A percentile compares a stretch with the other conserved stretches of the same genome.
Evolutionary conservation across 2,888 invertebrate species (phyloP).

Genomic region (Hyles lineata): DNA sequence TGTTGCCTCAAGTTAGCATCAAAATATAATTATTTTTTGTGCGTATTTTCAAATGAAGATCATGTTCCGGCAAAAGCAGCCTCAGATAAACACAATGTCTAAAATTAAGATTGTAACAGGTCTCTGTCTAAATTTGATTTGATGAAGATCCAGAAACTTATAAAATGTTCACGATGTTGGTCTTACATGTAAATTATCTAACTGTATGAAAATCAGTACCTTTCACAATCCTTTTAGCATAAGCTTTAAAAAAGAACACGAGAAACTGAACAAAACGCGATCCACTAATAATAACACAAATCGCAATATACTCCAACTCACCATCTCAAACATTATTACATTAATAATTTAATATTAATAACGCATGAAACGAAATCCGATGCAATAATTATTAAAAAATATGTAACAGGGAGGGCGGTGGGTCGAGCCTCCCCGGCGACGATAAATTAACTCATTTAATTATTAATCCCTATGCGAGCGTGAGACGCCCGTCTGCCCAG

Average conservation of each 20-base stretch:
- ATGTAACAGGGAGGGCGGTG: slow-evolving; percentile 60
- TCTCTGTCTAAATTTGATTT: too few species aligned
- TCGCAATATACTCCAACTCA: neutral
- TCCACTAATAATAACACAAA: neutral
- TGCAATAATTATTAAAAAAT: slow-evolving; percentile 70
- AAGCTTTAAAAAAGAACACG: neutral
- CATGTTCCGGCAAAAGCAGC: too few species aligned
- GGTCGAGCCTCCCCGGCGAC: slow-evolving; percentile 47
- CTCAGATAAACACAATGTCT: too few species aligned
- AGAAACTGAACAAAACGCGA: neutral
- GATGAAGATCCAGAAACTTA: too few species aligned
- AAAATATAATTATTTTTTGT: too few species aligned
- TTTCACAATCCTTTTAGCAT: too few species aligned
- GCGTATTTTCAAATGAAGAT: too few species aligned
- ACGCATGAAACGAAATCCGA: slow-evolving; percentile 66
- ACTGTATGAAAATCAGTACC: too few species aligned
- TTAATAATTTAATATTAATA: slow-evolving; percentile 39
- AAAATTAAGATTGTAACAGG: too few species aligned
- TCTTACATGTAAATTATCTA: too few species aligned
- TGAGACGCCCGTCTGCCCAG: slow-evolving; percentile 44
- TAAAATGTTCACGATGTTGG: too few species aligned
- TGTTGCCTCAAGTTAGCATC: too few species aligned
- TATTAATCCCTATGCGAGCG: slow-evolving; percentile 80
- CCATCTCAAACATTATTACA: slow-evolving; percentile 36
- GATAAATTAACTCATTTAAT: slow-evolving; percentile 82